A percentile compares a stretch with the other conserved stretches of the same genome.
phyloP scores from a whole-genome alignment of 23 tunicate genomes.

The Trididemnum clinides region DNA sequence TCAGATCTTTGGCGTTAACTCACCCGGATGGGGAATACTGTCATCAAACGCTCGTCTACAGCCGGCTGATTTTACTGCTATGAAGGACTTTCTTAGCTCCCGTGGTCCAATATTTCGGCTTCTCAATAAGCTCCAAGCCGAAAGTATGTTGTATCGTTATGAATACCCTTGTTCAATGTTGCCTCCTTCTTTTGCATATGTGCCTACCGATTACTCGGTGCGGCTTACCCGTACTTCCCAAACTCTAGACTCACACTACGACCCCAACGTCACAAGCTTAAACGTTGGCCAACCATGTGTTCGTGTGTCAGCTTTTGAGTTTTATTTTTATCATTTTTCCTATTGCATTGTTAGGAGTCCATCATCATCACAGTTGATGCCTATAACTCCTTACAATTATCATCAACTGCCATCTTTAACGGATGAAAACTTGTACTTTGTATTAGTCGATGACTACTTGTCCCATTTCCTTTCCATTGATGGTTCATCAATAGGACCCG shows the following conservation, averaged over 20 bases:
- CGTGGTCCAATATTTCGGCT: constrained; percentile 74
- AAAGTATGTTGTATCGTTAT: constrained; percentile 50
- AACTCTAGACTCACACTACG: background rate
- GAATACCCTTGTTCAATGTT: constrained; percentile 44
- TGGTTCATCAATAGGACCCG: constrained; percentile 44
- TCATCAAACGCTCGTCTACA: constrained; percentile 26
- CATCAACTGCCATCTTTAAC: background rate
- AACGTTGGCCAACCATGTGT: constrained; percentile 36
- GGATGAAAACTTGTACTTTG: constrained; percentile 50
- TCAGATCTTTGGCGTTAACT: constrained; percentile 53
- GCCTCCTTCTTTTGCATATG: constrained; percentile 26
- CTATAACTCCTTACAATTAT: background rate
- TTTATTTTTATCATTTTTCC: constrained; percentile 76
- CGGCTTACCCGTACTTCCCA: background rate
- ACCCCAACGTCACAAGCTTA: background rate
- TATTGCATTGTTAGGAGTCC: constrained; percentile 32
- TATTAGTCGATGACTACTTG: constrained; percentile 57
- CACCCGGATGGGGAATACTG: constrained; percentile 59
- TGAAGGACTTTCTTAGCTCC: constrained; percentile 63
- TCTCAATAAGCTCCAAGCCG: constrained; percentile 59
- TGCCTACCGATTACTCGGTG: background rate
- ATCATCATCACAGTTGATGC: background rate
- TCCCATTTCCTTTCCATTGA: constrained; percentile 71
- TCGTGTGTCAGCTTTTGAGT: constrained; percentile 80
- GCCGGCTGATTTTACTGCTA: constrained; percentile 25